A percentile compares a stretch with the other conserved stretches of the same genome.
Evolutionary conservation across 2,797 vertebrate genomes (phyloP).

Genomic region (Varecia variegata): DNA sequence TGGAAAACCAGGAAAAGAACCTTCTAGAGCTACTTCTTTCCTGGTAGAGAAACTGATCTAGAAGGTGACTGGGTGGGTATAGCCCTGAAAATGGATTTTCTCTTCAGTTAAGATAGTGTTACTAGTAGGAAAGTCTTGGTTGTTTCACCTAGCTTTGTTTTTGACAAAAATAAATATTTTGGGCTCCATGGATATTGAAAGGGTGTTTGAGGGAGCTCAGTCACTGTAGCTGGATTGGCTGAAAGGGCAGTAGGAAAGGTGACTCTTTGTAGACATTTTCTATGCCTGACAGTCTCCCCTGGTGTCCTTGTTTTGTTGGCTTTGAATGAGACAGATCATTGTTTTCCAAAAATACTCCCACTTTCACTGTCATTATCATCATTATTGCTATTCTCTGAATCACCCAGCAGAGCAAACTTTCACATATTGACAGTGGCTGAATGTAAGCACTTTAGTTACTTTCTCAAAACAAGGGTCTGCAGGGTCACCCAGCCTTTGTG

Average conservation of each 20-base stretch:
- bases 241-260: slow-evolving; percentile 8
- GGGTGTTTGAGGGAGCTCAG: background rate
- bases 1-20: background rate
- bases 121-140: background rate
- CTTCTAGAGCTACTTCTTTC: background rate
- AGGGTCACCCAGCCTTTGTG: slow-evolving; percentile 40
- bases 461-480: slow-evolving; percentile 54
- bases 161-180: background rate
- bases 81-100: background rate
- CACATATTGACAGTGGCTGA: slow-evolving; percentile 47
- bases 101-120: background rate
- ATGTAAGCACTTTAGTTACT: slow-evolving; percentile 56
- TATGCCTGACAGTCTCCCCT: background rate
- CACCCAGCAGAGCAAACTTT: slow-evolving; percentile 26
- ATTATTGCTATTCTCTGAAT: slow-evolving; percentile 60
- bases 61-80: background rate
- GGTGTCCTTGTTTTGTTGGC: slow-evolving; percentile 45
- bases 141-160: slow-evolving; percentile 38
- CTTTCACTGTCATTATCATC: slow-evolving; percentile 55
- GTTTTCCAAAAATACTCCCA: slow-evolving; percentile 66
- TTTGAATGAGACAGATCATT: background rate
- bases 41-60: background rate
- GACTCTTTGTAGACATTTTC: background rate
- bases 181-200: background rate
- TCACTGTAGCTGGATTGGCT: background rate